Percentiles rank a stretch among this genome's conserved stretches.
Evolutionary conservation across 2,888 invertebrate genomes (phyloP).

Genomic region (Scaptomyza tumidula): DNA sequence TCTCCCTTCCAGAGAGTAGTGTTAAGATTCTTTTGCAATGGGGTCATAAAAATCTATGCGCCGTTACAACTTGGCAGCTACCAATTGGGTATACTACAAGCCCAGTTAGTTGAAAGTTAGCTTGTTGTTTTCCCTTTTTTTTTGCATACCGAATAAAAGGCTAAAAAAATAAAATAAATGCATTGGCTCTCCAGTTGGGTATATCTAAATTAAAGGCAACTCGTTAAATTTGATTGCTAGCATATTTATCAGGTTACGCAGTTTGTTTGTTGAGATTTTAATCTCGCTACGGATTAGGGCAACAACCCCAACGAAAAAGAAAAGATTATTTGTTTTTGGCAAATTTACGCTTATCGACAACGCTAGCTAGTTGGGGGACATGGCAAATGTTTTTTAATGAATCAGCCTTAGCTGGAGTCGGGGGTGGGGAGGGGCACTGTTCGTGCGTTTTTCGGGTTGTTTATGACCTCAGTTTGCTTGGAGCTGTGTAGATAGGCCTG

Average conservation of each 20-base stretch:
- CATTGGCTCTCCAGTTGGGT: conserved; percentile 2
- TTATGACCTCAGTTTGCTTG: conserved; percentile 59
- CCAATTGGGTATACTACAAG: conserved; percentile 13
- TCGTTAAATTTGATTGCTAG: conserved; percentile 35
- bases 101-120: conserved; percentile 25
- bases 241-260: conserved; percentile 58
- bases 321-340: conserved; percentile 72
- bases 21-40: conserved; percentile 43
- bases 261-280: conserved; percentile 63
- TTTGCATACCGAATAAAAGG: conserved; percentile 29
- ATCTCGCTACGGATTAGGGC: conserved; percentile 49
- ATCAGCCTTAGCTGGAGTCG: conserved; percentile 32
- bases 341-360: conserved; percentile 75
- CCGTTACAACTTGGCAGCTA: conserved; percentile 63
- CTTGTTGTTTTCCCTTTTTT: background rate
- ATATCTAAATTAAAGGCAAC: conserved; percentile 24
- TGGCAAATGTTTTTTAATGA: conserved; percentile 55
- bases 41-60: conserved; percentile 60
- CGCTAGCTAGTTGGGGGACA: background rate
- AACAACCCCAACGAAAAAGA: conserved; percentile 24
- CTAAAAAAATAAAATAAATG: background rate
- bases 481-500: conserved; percentile 65
- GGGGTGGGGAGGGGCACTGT: conserved; percentile 1
- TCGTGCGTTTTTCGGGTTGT: conserved; percentile 51
- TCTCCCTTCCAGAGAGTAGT: conserved; percentile 11